Base-by-base conservation (phyloP, 2,797 vertebrate species). In the Phylloscopus collybita region DNA sequence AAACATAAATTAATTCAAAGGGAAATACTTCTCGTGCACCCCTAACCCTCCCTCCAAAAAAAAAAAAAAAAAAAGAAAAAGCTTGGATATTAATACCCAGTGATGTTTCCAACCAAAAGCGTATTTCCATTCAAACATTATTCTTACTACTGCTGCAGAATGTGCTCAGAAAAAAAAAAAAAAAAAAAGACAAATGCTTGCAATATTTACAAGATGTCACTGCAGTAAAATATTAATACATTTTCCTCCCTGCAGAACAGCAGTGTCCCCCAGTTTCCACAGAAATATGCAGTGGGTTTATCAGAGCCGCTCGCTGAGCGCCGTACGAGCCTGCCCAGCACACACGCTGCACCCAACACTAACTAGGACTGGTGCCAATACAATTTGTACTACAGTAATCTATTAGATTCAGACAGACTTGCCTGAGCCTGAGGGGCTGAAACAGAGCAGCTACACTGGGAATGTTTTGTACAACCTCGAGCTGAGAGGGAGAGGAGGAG, bases 141-240 rank as follows among this genome's bases (percentile, higher is more conserved):
- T 66, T 91, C 64, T 86, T 92, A 56, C 45, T 57, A 45, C 60
- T 49, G 60, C 49, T 91, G 13, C 23, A 94, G 92, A 85, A 50
- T 3, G 3, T 20, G 20, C 71, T 73, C 32, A 42, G 61, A 53
- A 84, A 38, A 67, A 70, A 29, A 51, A 36, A 29, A 51, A 36
- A 34, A 7, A 5, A 49, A 25, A 49, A 29, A 29, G 54, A 86
- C 27, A 71, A 95, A 66, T 30, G 17, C 7, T 65, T 67, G n/a
- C n/a, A 80, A 87, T 87, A 74, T 80, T 80, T 91, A 76, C 81
- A 91, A 78, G 79, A 82, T 65, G 29, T 16, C 65, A 83, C 1
- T 40, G 57, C 30, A 70, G 84, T 64, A 56, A 85, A 94, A 69
- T 66, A 86, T 36, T 67, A 40, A 70, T 54, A n/a, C 23, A 12